A percentile compares a stretch with the other conserved stretches of the same genome.
These are phyloP conservation scores for Platycercus adscitus DNA, from an alignment of 2,113 vertebrate species.

Conservation along the genomic window DNA sequence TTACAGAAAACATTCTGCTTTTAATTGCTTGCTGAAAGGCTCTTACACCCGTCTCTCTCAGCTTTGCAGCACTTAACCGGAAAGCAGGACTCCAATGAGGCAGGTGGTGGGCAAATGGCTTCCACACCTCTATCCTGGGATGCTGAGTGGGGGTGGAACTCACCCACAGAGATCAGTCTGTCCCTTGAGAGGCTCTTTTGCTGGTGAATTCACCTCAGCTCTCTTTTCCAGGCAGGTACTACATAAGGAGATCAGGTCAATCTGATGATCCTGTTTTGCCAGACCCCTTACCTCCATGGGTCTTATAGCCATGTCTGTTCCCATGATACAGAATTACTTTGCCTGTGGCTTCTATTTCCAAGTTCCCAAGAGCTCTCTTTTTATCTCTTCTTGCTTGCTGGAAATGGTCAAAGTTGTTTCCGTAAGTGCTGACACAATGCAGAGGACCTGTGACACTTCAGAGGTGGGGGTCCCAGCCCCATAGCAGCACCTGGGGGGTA, in stretches of 20 bases:
- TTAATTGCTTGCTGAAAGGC: constrained; percentile 65
- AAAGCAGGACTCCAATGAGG: background rate
- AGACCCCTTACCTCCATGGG: background rate
- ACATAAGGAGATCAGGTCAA: background rate
- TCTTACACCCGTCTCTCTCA: background rate
- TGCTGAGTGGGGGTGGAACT: background rate
- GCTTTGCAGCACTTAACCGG: background rate
- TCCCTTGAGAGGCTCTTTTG: background rate
- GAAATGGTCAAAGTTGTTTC: background rate
- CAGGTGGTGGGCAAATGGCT: background rate
- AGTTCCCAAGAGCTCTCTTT: background rate
- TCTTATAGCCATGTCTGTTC: background rate
- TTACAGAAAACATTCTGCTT: constrained; percentile 62
- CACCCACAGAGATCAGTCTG: background rate
- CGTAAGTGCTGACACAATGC: background rate
- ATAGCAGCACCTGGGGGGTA: background rate
- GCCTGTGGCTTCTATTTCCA: background rate
- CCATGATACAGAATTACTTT: background rate
- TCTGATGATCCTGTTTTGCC: background rate
- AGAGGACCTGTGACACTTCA: background rate
- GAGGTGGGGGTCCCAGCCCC: background rate
- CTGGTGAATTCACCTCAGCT: background rate
- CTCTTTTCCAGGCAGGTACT: background rate
- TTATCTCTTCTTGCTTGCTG: background rate
- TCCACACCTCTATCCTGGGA: background rate